phyloP scores from a whole-genome alignment of 2,113 vertebrate species.

The Synchiropus splendidus region DNA sequence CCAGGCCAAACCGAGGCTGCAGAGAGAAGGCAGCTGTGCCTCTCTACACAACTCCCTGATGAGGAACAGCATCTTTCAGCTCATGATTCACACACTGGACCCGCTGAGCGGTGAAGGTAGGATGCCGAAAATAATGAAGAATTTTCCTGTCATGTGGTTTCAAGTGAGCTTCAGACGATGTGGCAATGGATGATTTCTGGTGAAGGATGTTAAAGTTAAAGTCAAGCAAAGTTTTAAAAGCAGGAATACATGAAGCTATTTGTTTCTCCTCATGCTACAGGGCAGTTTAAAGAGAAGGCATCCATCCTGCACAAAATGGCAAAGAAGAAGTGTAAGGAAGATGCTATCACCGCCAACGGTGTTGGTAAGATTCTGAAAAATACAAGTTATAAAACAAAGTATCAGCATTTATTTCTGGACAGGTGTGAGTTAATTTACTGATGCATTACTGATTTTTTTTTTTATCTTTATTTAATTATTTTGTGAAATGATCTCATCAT shows the following conservation, averaged over 20 bases:
- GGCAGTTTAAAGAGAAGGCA: constrained; percentile 86
- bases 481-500: too few relatives aligned
- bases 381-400: too few relatives aligned
- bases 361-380: constrained; percentile 56
- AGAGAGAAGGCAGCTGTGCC: constrained; percentile 68
- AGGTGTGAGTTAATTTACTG: too few relatives aligned
- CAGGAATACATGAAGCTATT: too few relatives aligned
- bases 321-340: constrained; percentile 86
- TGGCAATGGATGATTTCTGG: too few relatives aligned
- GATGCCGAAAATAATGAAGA: too few relatives aligned
- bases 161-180: too few relatives aligned
- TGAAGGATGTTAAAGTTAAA: too few relatives aligned
- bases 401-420: too few relatives aligned
- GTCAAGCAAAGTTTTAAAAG: too few relatives aligned
- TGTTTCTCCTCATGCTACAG: constrained; percentile 54
- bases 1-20: constrained; percentile 63
- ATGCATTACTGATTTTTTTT: too few relatives aligned
- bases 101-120: constrained; percentile 62
- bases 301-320: constrained; percentile 93
- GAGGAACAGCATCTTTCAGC: constrained; percentile 72
- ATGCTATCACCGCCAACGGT: constrained; percentile 67
- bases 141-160: too few relatives aligned
- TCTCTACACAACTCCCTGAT: constrained; percentile 68
- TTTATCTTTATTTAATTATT: neutral
- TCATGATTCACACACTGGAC: constrained; percentile 71